Evolutionary conservation across 2,797 vertebrate species (phyloP).

Genomic region (Leucoraja ocellata): DNA sequence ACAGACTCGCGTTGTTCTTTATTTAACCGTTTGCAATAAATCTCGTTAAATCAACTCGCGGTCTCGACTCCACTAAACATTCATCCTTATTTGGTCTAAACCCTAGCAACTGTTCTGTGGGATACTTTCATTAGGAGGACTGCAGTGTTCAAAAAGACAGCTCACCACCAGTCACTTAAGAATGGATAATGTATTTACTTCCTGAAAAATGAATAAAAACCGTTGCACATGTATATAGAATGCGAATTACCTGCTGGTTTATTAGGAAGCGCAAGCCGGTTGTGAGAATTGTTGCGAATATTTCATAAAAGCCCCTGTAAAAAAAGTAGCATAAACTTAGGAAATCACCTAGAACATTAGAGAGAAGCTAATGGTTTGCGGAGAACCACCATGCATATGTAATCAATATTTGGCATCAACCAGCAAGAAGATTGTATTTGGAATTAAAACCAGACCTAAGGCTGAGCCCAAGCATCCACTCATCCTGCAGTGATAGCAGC

Average conservation of each 20-base stretch:
- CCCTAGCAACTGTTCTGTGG: no score
- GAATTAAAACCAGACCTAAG: not conserved
- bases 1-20: no score
- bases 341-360: not conserved
- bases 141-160: no score
- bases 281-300: not conserved
- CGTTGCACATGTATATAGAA: no score
- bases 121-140: no score
- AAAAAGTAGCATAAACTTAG: not conserved
- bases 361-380: not conserved
- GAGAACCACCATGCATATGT: not conserved
- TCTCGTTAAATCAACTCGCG: no score
- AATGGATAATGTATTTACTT: no score
- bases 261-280: slow-evolving; percentile 20
- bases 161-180: no score
- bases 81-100: no score
- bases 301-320: not conserved
- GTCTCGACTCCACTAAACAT: no score
- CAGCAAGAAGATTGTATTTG: not conserved
- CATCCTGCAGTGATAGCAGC: not conserved
- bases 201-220: no score
- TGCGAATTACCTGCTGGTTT: slow-evolving; percentile 15
- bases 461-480: not conserved
- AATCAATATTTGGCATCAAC: not conserved
- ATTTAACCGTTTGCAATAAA: no score